Conservation (phyloP, 2,888 invertebrate species). For the Pemphredon lugubris region DNA sequence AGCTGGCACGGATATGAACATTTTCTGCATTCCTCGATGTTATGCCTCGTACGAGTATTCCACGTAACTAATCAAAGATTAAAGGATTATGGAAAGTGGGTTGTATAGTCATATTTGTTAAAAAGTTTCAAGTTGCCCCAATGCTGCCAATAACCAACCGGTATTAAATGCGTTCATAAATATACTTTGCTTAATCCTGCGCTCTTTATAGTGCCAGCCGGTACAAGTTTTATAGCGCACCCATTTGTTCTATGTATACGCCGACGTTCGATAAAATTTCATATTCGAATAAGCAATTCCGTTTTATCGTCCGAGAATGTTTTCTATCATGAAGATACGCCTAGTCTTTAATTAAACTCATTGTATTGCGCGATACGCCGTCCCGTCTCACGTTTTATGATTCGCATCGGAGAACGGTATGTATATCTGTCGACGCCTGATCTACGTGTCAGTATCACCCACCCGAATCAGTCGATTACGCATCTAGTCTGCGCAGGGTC, state of each 20-base stretch:
- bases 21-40: no score
- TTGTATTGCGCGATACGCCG: slow-evolving; percentile 4
- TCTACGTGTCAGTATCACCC: slow-evolving; percentile 36
- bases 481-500: slow-evolving; percentile 65
- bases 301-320: not conserved
- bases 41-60: no score
- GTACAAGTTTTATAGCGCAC: not conserved
- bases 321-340: not conserved
- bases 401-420: slow-evolving; percentile 6
- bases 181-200: not conserved
- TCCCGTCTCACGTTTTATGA: slow-evolving; percentile 36
- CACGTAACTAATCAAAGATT: no score
- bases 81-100: no score
- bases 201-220: not conserved
- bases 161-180: no score
- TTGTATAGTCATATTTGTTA: no score
- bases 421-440: slow-evolving; percentile 24
- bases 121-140: no score
- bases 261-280: not conserved
- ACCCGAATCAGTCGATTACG: slow-evolving; percentile 58
- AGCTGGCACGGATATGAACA: no score
- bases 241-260: not conserved
- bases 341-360: slow-evolving; percentile 27
- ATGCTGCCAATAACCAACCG: no score
- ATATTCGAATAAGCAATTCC: slow-evolving; percentile 1